Percentiles rank a stretch among this genome's conserved stretches.
Evolutionary conservation across 2,888 invertebrate species (phyloP).

Genomic region (Schizotus pectinicornis): DNA sequence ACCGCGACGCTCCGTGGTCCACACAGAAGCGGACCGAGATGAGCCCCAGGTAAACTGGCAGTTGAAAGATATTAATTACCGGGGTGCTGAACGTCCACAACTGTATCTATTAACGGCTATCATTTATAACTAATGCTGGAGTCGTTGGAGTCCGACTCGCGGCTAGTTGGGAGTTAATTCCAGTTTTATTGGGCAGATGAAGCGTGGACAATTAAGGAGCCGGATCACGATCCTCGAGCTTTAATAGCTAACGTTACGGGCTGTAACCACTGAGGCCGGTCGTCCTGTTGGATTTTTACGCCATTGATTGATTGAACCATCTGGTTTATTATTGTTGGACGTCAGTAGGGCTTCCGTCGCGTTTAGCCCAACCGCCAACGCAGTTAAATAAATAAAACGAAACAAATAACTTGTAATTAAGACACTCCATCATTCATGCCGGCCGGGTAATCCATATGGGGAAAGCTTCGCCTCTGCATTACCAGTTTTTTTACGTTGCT

Average conservation of each 20-base stretch:
- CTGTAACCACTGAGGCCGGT: not conserved
- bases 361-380: conserved; percentile 19
- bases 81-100: conserved; percentile 26
- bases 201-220: not conserved
- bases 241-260: not conserved
- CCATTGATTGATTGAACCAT: conserved; percentile 20
- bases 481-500: conserved; percentile 12
- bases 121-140: conserved; percentile 21
- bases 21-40: conserved; percentile 15
- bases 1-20: conserved; percentile 23
- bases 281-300: conserved; percentile 10
- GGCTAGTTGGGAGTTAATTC: conserved; percentile 4
- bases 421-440: conserved; percentile 22
- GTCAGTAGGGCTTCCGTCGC: conserved; percentile 18
- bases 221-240: conserved; percentile 6
- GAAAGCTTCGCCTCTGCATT: conserved; percentile 2
- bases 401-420: conserved; percentile 27
- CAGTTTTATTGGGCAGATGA: conserved; percentile 6
- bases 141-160: not conserved
- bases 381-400: conserved; percentile 18
- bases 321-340: conserved; percentile 10
- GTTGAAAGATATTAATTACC: conserved; percentile 29
- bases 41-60: conserved; percentile 20
- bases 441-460: conserved; percentile 11
- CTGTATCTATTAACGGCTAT: conserved; percentile 26